phyloP scores from a whole-genome alignment of 1,140 invertebrate species.

The Bombyx mandarina region DNA sequence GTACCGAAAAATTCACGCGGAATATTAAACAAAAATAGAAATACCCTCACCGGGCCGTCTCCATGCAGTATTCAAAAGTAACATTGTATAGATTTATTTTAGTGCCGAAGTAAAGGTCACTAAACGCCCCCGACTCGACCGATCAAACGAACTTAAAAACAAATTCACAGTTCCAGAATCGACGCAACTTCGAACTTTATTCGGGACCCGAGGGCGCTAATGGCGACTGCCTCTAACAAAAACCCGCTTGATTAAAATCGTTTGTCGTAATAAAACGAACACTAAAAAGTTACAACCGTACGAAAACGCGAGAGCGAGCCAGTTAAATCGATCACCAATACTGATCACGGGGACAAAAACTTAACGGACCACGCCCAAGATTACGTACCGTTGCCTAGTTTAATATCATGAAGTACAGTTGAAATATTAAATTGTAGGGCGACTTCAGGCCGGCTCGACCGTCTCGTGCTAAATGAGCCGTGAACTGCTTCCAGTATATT shows the following conservation, averaged over 20 bases:
- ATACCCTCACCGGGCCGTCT: background rate
- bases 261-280: constrained; percentile 69
- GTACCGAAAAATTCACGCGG: too few species aligned
- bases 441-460: constrained; percentile 17
- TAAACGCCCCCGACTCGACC: constrained; percentile 30
- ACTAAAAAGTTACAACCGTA: constrained; percentile 68
- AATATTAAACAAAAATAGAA: too few species aligned
- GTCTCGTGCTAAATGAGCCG: constrained; percentile 43
- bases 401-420: constrained; percentile 35
- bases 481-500: constrained; percentile 40
- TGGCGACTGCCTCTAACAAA: constrained; percentile 57
- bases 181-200: constrained; percentile 61
- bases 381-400: constrained; percentile 38
- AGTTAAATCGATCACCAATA: constrained; percentile 65
- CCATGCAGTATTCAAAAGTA: constrained; percentile 35
- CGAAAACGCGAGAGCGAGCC: constrained; percentile 50
- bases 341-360: constrained; percentile 56
- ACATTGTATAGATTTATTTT: constrained; percentile 38
- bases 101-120: constrained; percentile 31
- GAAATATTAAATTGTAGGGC: constrained; percentile 43
- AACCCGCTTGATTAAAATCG: constrained; percentile 70
- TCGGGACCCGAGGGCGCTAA: constrained; percentile 47
- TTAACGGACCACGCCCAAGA: constrained; percentile 45
- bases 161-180: constrained; percentile 52
- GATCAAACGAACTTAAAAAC: constrained; percentile 58